phyloP scores from a whole-genome alignment of 2,797 vertebrate genomes.

The Uromys caudimaculatus region DNA sequence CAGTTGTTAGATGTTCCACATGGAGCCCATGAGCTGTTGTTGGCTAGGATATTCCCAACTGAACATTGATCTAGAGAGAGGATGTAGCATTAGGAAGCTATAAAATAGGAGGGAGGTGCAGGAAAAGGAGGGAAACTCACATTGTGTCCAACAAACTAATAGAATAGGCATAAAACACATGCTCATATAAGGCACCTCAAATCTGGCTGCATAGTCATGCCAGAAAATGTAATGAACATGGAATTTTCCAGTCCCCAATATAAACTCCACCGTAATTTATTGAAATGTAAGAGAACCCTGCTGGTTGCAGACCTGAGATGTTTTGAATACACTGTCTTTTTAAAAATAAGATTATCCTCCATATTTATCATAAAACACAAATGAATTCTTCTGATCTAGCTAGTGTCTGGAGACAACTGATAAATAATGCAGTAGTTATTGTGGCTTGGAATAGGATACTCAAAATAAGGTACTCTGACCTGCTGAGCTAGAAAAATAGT shows the following conservation, averaged over 20 bases:
- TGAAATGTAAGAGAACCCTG: background rate
- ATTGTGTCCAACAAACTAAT: background rate
- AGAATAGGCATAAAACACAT: background rate
- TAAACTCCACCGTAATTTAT: background rate
- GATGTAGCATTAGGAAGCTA: background rate
- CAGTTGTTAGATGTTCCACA: background rate
- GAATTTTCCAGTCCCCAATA: background rate
- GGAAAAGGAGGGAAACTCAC: background rate
- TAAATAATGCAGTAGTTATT: background rate
- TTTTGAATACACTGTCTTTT: background rate
- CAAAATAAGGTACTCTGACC: background rate
- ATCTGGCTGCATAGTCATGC: background rate
- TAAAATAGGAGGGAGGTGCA: background rate
- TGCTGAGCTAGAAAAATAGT: background rate
- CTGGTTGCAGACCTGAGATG: background rate
- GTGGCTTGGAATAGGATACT: background rate
- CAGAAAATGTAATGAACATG: background rate
- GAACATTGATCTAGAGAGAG: background rate
- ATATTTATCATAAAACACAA: background rate
- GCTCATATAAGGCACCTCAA: background rate
- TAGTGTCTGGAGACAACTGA: background rate
- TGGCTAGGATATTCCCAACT: background rate
- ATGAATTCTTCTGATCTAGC: background rate
- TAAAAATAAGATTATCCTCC: background rate
- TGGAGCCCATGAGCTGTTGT: accelerated